These are phyloP conservation scores for Fratercula arctica DNA, from an alignment of 2,797 vertebrate species.

Conservation along the genomic window DNA sequence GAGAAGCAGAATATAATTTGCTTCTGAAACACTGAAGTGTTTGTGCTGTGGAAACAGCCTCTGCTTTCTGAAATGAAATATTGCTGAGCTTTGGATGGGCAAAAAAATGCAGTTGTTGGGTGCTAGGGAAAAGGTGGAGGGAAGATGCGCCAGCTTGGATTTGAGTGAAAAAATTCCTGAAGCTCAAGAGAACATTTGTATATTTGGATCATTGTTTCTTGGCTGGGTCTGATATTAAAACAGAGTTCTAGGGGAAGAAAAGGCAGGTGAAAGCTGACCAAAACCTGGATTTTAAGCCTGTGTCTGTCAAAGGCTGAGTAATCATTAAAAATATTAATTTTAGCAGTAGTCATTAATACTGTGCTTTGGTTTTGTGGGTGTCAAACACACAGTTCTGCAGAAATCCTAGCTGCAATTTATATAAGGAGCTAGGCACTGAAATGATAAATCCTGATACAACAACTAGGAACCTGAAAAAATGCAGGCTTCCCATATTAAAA, in stretches of 20 bases:
- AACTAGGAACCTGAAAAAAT: background rate
- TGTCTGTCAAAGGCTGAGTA: background rate
- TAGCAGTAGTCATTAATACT: background rate
- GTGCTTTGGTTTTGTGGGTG: background rate
- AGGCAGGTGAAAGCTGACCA: background rate
- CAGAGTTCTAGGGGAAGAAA: background rate
- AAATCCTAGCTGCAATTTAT: background rate
- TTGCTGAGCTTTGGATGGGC: background rate
- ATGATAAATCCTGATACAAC: background rate
- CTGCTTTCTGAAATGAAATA: slow-evolving; percentile 4
- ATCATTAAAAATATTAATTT: background rate
- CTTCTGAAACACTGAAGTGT: background rate
- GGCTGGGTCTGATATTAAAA: background rate
- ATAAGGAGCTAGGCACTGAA: background rate
- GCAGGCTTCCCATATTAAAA: background rate
- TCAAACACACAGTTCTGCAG: background rate
- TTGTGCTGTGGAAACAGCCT: background rate
- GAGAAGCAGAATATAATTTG: background rate
- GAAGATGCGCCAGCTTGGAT: background rate
- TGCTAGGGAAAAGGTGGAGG: background rate
- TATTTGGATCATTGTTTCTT: background rate
- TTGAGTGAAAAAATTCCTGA: background rate
- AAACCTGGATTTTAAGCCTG: background rate
- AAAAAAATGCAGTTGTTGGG: background rate
- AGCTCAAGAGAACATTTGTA: background rate